Conservation (phyloP, 2,113 vertebrate genomes). For the Sinocyclocheilus grahami region DNA sequence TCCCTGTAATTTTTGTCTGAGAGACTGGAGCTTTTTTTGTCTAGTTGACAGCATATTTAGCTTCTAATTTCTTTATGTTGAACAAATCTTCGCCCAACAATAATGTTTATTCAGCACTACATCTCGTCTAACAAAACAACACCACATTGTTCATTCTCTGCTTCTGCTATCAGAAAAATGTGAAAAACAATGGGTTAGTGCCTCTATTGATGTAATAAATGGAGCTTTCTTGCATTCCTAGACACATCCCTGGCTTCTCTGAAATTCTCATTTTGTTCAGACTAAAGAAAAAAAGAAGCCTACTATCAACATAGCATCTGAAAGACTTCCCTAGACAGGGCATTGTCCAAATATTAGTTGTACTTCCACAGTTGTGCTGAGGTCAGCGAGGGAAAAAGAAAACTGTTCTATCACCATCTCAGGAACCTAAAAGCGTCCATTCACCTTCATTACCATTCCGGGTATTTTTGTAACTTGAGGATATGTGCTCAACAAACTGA, state of each 20-base stretch:
- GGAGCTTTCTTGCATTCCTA: background rate
- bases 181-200: background rate
- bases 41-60: background rate
- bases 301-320: constrained; percentile 23
- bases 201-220: background rate
- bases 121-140: background rate
- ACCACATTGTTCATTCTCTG: background rate
- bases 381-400: background rate
- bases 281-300: constrained; percentile 1
- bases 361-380: constrained; percentile 27
- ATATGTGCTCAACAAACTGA: constrained; percentile 46
- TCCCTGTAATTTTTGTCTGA: background rate
- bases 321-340: background rate
- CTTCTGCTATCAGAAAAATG: constrained; percentile 7
- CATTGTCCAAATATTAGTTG: constrained; percentile 51
- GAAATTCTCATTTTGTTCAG: constrained; percentile 29
- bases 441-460: constrained; percentile 42
- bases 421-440: constrained; percentile 14
- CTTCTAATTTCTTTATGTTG: background rate
- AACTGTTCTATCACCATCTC: background rate
- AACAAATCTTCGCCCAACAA: constrained; percentile 2
- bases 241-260: background rate
- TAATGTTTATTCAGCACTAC: background rate
- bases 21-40: background rate
- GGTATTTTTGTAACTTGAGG: constrained; percentile 50